Conservation (phyloP, 2,113 vertebrate species). For the Neolamprologus sp. region DNA sequence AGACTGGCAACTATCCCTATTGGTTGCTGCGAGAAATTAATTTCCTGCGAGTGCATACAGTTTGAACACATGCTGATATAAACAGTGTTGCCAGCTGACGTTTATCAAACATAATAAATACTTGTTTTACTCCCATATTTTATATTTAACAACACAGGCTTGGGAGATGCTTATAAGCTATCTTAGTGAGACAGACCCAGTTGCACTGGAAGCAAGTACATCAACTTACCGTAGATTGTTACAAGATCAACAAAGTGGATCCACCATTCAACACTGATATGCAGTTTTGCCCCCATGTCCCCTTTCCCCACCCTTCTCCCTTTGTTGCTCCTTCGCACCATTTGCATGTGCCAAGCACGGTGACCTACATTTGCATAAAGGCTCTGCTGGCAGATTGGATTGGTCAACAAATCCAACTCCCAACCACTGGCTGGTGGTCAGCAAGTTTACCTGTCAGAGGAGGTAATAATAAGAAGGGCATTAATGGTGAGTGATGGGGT, state of each 20-base stretch:
- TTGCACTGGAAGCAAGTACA: neutral
- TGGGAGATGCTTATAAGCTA: neutral
- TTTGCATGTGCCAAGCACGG: conserved; percentile 25
- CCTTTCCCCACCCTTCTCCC: neutral
- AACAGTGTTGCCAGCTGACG: neutral
- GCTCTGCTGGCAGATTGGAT: conserved; percentile 27
- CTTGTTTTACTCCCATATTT: neutral
- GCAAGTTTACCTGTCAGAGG: conserved; percentile 23
- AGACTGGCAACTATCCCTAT: neutral
- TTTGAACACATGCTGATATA: neutral
- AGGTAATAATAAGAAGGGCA: neutral
- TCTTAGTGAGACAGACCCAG: neutral
- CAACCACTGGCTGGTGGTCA: conserved; percentile 22
- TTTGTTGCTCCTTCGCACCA: conserved; percentile 4
- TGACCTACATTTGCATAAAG: conserved; percentile 66
- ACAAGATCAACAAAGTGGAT: neutral
- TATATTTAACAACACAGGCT: neutral
- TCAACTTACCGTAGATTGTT: neutral
- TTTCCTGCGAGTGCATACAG: neutral
- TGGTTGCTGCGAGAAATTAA: neutral
- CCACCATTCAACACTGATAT: neutral
- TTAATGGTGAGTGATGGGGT: neutral
- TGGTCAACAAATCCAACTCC: conserved; percentile 4
- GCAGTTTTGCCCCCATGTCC: neutral
- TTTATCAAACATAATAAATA: neutral